Percentiles rank a stretch among this genome's conserved stretches.
These are phyloP conservation scores for Toxotes lorentzi DNA, from an alignment of 2,797 vertebrate genomes.

Conservation along the genomic window DNA sequence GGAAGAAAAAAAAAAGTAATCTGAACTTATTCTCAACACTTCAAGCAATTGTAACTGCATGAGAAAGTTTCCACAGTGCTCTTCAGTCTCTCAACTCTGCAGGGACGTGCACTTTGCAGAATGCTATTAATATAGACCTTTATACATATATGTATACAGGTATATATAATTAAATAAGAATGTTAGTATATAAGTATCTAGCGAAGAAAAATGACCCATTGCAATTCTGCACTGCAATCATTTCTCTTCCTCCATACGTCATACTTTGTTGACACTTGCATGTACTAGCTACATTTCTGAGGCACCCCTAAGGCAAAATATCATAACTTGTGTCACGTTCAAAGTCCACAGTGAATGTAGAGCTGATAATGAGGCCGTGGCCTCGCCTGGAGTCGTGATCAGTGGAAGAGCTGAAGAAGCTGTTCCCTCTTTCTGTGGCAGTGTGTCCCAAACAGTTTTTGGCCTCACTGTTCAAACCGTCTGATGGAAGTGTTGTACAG, in stretches of 20 bases:
- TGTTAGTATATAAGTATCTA: not conserved
- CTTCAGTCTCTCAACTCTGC: not conserved
- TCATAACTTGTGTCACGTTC: slow-evolving; percentile 30
- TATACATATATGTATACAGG: not conserved
- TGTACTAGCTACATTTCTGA: slow-evolving; percentile 31
- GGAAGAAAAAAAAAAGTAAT: not conserved
- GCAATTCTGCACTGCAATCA: slow-evolving; percentile 10
- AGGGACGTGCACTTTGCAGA: not conserved
- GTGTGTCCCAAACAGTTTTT: not conserved
- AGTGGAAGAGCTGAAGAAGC: not conserved
- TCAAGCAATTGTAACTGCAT: not conserved
- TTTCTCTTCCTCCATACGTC: slow-evolving; percentile 35
- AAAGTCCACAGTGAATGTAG: slow-evolving; percentile 19
- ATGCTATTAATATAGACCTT: not conserved
- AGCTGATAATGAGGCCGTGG: not conserved
- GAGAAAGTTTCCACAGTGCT: not conserved
- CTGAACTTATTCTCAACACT: not conserved
- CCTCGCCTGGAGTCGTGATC: slow-evolving; percentile 1
- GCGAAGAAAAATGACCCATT: slow-evolving; percentile 12
- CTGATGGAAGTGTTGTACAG: not conserved
- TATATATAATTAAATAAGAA: not conserved
- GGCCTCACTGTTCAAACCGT: slow-evolving; percentile 2
- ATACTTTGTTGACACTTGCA: slow-evolving; percentile 36
- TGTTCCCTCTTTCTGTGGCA: slow-evolving; percentile 28
- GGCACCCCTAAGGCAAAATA: slow-evolving; percentile 40